phyloP scores from a whole-genome alignment of 1,140 invertebrate species.

The Ladona fulva region DNA sequence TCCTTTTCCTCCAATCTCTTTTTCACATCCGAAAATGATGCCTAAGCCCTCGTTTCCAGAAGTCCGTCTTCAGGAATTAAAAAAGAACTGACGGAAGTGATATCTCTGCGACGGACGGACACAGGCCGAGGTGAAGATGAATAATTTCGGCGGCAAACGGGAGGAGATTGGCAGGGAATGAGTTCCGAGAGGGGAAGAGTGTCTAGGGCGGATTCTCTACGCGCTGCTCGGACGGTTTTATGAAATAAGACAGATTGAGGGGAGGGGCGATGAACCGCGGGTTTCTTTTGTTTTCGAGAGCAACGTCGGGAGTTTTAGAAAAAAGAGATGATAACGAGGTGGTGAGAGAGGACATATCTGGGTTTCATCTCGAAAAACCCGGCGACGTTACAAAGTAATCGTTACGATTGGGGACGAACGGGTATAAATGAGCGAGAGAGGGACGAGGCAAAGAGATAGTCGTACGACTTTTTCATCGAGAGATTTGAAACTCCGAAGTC shows the following conservation, averaged over 20 bases:
- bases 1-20: not conserved
- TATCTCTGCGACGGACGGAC: conserved; percentile 17
- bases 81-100: conserved; percentile 16
- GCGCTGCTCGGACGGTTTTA: not conserved
- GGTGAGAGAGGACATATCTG: not conserved
- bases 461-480: not conserved
- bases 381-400: not conserved
- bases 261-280: not conserved
- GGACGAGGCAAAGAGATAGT: not conserved
- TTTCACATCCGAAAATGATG: not conserved
- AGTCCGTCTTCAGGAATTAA: conserved; percentile 12
- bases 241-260: not conserved
- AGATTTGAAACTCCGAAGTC: no score
- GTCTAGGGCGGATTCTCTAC: conserved; percentile 29
- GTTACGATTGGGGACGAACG: not conserved
- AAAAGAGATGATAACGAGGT: not conserved
- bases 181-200: conserved; percentile 20
- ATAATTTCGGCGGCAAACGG: not conserved
- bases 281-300: not conserved
- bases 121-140: conserved; percentile 16
- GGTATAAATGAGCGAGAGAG: not conserved
- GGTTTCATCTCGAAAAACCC: conserved; percentile 4
- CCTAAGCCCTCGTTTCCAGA: conserved; percentile 1
- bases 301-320: not conserved
- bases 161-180: conserved; percentile 13